Evolutionary conservation across 2,113 vertebrate genomes (phyloP), one percentile per base, ranked within the genome.

Genomic region (Clupea harengus): DNA sequence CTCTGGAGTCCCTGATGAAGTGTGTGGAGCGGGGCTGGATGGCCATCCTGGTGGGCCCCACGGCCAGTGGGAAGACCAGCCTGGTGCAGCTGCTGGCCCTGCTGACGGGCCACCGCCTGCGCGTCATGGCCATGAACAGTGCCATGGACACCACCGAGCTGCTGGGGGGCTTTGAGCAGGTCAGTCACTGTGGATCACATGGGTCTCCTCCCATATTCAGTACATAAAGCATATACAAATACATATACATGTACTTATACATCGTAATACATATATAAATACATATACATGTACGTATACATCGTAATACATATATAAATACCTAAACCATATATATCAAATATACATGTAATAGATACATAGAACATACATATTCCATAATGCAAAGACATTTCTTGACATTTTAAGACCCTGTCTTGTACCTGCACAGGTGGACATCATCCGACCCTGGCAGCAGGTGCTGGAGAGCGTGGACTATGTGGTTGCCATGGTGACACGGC

Each of bases 21-120:
- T 99, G 98, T 85, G 96, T 98, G 52, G 97, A 99, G 89, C 97
- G 98, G 97, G 96, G 94, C 88, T 99, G 98, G 98, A 98, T 99
- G 98, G 96, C 96, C 8, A 97, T 99, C 80, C 93, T 99, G 86
- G 98, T 99, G 7, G 98, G 98, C 1, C 97, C 98, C 0, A 95
- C 96, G 2, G 95, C 96, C 81, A 97, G 97, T 0, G 98, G 97
- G 45, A 99, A 99, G 94, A 98, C 96, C 83, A 98, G 96, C 89
- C 92, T 99, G 82, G 94, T 99, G 88, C 96, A 97, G 85, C 95
- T 99, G 9, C 91, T 99, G 86, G 96, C 98, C n/a, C 94, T 97
- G 85, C 95, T 99, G 88, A 97, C 97, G 0, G 98, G 98, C 44
- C 97, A 97, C 86, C 95, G 94, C 0, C 95, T 99, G 25, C 93